Conservation (phyloP, 1,140 invertebrate species). For the Phymastichus coffea region DNA sequence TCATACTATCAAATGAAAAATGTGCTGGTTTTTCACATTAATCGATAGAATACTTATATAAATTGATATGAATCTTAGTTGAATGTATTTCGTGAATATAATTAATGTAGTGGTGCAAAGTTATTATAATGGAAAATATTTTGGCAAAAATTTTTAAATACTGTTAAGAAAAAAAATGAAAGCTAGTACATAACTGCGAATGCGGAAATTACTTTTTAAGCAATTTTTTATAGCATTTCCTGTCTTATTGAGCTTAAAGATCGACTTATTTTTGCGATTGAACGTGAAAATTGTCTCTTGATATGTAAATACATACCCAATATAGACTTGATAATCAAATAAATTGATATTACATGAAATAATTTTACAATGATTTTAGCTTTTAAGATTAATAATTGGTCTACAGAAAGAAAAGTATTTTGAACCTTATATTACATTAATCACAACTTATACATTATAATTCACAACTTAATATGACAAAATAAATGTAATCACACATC, state of each 20-base stretch:
- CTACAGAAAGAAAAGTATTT: too few relatives aligned
- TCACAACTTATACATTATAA: too few relatives aligned
- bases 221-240: conserved; percentile 2
- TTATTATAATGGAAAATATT: not conserved
- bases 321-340: conserved; percentile 17
- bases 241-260: conserved; percentile 7
- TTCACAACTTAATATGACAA: too few relatives aligned
- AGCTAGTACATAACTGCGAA: not conserved
- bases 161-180: not conserved
- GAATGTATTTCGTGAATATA: not conserved
- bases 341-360: conserved; percentile 25
- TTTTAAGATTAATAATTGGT: too few relatives aligned
- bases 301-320: conserved; percentile 12
- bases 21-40: not conserved
- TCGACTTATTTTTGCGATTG: conserved; percentile 16
- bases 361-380: conserved; percentile 12
- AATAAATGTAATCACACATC: too few relatives aligned
- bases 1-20: not conserved
- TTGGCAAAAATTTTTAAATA: conserved; percentile 11
- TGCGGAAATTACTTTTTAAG: conserved; percentile 13
- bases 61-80: not conserved
- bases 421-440: too few relatives aligned
- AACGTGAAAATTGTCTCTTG: conserved; percentile 3
- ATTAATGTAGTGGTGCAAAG: not conserved
- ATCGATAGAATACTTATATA: not conserved